Evolutionary conservation across 2,888 invertebrate species (phyloP).

Genomic region (Pecten maximus): DNA sequence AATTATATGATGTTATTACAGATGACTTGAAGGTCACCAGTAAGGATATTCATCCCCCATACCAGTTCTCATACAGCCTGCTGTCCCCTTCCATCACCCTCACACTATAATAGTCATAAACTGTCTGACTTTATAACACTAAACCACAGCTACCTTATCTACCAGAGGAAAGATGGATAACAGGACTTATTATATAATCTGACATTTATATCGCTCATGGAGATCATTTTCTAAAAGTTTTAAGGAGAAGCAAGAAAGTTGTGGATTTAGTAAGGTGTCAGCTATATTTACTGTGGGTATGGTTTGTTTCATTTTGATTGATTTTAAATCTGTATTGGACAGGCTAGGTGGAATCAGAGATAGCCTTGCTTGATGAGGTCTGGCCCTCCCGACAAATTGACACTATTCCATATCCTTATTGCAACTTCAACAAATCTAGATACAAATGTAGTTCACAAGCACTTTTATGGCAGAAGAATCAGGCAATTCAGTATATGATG

Average conservation of each 20-base stretch:
- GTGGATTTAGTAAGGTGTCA: background rate
- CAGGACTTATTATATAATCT: background rate
- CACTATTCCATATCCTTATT: background rate
- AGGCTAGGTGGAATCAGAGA: background rate
- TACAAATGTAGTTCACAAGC: no score
- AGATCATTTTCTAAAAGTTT: background rate
- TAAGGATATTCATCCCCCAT: no score
- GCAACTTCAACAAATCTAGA: background rate
- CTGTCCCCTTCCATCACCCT: background rate
- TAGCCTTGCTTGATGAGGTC: background rate
- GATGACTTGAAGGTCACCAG: background rate
- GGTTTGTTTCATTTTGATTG: conserved; percentile 28
- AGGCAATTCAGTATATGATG: background rate
- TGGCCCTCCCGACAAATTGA: background rate
- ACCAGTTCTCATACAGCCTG: no score
- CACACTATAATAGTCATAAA: no score
- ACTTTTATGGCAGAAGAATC: background rate
- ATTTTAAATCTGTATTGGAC: background rate
- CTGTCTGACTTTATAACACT: background rate
- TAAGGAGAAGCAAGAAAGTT: background rate
- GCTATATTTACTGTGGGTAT: background rate
- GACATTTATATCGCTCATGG: background rate
- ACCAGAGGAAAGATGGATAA: background rate
- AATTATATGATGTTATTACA: background rate
- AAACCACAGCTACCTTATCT: background rate